A percentile compares a stretch with the other conserved stretches of the same genome.
Conservation (phyloP, 2,113 vertebrate species). For the Microtus montanus region DNA sequence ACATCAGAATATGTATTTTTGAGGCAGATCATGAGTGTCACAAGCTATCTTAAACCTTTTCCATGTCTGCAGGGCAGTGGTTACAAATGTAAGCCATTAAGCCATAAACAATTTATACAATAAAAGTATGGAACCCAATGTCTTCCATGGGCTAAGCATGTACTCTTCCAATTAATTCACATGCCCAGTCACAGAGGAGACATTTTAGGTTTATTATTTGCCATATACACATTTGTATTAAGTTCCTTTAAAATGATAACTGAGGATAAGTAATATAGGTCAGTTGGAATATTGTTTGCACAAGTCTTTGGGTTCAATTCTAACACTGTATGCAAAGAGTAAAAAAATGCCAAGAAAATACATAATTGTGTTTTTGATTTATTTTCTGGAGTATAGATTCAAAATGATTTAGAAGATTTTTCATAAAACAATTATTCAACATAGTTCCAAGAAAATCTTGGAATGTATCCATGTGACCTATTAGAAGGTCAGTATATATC, state of each 20-base stretch:
- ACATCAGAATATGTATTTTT: not conserved
- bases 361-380: not conserved
- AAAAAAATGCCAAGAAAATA: not conserved
- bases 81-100: not conserved
- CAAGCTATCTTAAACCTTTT: not conserved
- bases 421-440: not conserved
- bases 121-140: not conserved
- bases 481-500: not conserved
- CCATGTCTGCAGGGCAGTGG: not conserved
- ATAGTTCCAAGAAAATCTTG: not conserved
- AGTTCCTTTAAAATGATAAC: not conserved
- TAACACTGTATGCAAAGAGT: not conserved
- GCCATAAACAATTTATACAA: not conserved
- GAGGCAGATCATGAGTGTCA: not conserved
- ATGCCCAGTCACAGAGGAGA: not conserved
- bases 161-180: not conserved
- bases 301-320: not conserved
- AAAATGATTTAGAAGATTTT: not conserved
- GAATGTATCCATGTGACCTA: rapidly evolving
- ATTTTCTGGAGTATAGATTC: not conserved
- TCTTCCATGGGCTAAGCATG: not conserved
- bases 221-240: not conserved
- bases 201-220: not conserved
- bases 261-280: not conserved
- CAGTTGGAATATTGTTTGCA: not conserved